phyloP scores from a whole-genome alignment of 2,797 vertebrate species.

The Eospalax fontanierii region DNA sequence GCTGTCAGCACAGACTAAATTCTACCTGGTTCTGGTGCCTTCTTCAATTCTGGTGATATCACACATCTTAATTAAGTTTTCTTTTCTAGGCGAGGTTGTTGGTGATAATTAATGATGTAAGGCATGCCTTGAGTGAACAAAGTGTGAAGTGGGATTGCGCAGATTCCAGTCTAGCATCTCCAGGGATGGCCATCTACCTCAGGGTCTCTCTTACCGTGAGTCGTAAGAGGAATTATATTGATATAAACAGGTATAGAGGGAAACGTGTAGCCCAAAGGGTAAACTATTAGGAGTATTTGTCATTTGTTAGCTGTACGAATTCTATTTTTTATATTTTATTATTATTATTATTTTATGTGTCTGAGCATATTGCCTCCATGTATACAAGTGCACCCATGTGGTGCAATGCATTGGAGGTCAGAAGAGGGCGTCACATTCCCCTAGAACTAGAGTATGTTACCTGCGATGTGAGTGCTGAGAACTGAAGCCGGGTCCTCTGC shows the following conservation, averaged over 20 bases:
- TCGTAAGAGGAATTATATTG: background rate
- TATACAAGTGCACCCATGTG: too few relatives aligned
- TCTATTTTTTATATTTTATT: too few relatives aligned
- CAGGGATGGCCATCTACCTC: too few relatives aligned
- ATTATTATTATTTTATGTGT: too few relatives aligned
- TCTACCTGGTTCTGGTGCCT: background rate
- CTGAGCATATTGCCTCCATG: too few relatives aligned
- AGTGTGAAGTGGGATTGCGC: constrained; percentile 19
- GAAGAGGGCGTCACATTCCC: too few relatives aligned
- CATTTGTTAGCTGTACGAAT: background rate
- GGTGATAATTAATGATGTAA: constrained; percentile 17
- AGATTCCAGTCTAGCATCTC: too few relatives aligned
- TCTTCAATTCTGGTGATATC: constrained; percentile 12
- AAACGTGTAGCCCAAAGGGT: background rate
- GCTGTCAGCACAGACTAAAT: constrained; percentile 44
- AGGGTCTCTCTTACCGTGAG: background rate
- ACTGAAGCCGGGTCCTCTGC: too few relatives aligned
- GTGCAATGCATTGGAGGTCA: too few relatives aligned
- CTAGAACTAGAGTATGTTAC: too few relatives aligned
- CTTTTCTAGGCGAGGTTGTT: constrained; percentile 14
- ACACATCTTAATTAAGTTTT: constrained; percentile 32
- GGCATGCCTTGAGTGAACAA: background rate
- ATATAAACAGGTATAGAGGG: constrained; percentile 30
- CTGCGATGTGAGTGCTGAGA: too few relatives aligned
- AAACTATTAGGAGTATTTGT: background rate